Evolutionary conservation across 2,113 vertebrate genomes (phyloP).

Genomic region (Microtus oregoni): DNA sequence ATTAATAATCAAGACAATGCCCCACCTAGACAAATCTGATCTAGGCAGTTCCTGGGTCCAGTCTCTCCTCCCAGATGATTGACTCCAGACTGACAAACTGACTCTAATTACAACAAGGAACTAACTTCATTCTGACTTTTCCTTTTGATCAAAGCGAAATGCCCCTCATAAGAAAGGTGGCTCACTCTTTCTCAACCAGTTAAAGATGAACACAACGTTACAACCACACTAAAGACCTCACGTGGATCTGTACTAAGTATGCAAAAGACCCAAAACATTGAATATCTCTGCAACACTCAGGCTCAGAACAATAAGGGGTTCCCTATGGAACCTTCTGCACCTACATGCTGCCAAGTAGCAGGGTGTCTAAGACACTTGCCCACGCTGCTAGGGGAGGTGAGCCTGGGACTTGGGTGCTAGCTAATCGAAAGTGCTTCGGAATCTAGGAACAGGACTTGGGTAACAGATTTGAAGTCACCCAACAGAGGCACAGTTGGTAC

Average conservation of each 20-base stretch:
- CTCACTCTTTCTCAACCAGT: background rate
- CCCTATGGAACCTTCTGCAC: rapidly evolving
- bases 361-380: background rate
- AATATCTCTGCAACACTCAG: background rate
- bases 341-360: background rate
- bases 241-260: background rate
- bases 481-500: background rate
- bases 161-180: no score
- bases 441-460: background rate
- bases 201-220: background rate
- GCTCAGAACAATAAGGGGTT: background rate
- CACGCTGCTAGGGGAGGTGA: background rate
- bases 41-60: background rate
- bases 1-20: background rate
- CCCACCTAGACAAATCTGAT: no score
- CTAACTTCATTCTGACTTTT: background rate
- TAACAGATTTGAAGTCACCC: background rate
- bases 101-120: background rate
- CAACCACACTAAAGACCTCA: background rate
- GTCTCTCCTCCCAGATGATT: background rate
- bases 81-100: background rate
- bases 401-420: no score
- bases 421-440: background rate
- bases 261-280: background rate
- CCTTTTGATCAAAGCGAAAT: background rate